Conservation (phyloP, 2,888 invertebrate genomes). For the Physocephala rufipes region DNA sequence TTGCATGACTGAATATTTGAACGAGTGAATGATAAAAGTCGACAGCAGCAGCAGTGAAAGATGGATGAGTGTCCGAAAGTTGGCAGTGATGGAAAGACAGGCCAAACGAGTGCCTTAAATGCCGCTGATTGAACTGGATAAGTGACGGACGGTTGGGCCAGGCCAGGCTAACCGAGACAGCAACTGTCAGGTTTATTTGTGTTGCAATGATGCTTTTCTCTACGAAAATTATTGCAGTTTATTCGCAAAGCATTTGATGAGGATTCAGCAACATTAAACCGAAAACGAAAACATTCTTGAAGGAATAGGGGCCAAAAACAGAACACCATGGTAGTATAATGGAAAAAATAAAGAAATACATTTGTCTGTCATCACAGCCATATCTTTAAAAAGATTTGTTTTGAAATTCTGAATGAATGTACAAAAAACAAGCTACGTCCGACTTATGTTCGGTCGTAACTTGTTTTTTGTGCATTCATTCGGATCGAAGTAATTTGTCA, state of each 20-base stretch:
- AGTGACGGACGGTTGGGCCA: background rate
- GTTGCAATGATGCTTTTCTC: background rate
- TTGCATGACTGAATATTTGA: constrained; percentile 11
- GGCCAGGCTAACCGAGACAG: background rate
- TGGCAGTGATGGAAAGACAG: constrained; percentile 17
- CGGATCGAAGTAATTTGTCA: no score
- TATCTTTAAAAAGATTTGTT: no score
- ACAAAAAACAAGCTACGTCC: no score
- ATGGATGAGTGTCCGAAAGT: constrained; percentile 15
- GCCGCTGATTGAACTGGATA: constrained; percentile 21
- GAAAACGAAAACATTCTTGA: background rate
- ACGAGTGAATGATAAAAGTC: constrained; percentile 1
- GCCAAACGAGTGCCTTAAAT: constrained; percentile 15
- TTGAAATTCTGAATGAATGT: no score
- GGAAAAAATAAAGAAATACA: no score
- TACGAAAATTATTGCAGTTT: background rate
- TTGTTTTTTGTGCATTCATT: no score
- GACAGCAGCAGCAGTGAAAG: background rate
- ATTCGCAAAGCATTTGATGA: background rate
- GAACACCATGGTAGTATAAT: no score
- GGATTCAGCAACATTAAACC: background rate
- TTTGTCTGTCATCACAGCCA: no score
- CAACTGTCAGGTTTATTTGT: background rate
- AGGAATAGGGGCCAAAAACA: no score
- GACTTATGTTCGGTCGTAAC: no score